phyloP scores from a whole-genome alignment of 2,797 vertebrate genomes.

The Uromys caudimaculatus region DNA sequence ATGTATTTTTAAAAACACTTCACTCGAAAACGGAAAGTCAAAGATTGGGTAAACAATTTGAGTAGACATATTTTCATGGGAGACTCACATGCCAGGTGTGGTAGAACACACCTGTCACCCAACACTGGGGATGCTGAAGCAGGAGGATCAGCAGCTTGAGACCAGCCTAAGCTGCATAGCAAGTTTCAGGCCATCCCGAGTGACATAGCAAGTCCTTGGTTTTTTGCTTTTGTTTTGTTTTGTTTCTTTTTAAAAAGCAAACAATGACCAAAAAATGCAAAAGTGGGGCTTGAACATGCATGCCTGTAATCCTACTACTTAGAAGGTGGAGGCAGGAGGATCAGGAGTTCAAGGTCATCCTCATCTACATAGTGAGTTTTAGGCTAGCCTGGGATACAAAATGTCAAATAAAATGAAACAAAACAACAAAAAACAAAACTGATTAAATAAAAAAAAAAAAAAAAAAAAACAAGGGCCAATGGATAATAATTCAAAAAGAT shows the following conservation, averaged over 20 bases:
- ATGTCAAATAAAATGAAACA: neutral
- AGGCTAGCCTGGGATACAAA: neutral
- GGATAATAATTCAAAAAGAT: neutral
- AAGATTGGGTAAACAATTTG: neutral
- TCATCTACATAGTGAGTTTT: neutral
- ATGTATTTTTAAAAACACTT: neutral
- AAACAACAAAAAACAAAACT: neutral
- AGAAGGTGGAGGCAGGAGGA: neutral
- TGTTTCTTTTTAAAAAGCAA: neutral
- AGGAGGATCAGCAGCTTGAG: neutral
- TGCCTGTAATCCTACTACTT: neutral
- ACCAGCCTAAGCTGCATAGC: neutral
- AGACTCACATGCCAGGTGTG: neutral
- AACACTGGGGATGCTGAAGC: neutral
- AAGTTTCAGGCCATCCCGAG: neutral
- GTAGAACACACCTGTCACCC: too few species aligned
- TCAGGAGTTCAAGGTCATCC: neutral
- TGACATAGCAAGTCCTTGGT: neutral
- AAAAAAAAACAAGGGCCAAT: neutral
- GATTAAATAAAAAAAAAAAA: neutral
- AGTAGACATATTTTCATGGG: slow-evolving; percentile 15
- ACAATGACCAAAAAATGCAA: neutral
- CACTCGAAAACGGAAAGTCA: slow-evolving; percentile 27
- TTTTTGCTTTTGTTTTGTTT: neutral
- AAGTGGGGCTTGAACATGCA: neutral